Evolutionary conservation across 1,140 invertebrate genomes (phyloP), one percentile per base, ranked within the genome.

Genomic region (Venustaconcha ellipsiformis): DNA sequence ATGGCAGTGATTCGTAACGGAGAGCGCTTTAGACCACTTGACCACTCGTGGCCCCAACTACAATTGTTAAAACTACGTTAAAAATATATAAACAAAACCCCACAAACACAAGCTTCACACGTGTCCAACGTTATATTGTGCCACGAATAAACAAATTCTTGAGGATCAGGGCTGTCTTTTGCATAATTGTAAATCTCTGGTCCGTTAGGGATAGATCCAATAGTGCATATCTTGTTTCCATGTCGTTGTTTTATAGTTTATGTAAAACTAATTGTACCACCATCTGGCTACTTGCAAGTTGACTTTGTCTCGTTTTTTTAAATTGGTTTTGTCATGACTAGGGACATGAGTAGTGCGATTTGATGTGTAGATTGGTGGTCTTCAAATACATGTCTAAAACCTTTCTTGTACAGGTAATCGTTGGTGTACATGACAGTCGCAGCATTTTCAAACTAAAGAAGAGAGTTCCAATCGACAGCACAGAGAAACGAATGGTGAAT

Each of bases 391-490:
- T 57, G 57, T 37, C 62, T 14, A 62, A 55, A 14, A 11, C 58
- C 65, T 18, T 63, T n/a, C 67, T 72, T 37, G 56, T 64, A 17
- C 72, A 88, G 86, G 84, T 87, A 12, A 81, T 88, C 14, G 84
- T 87, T 17, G 86, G 87, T 26, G 85, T 88, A 13, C 86, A 88
- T 67, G 86, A 88, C 84, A 86, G 84, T 68, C 74, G 85, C 65
- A 88, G 86, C 68, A 85, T 85, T 64, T 86, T 84, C 70, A 81
- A 83, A 78, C 69, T 88, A 14, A 88, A 88, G 76, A 85, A 84
- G 57, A 80, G 80, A 73, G 83, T 88, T 5, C 87, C 87, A 0
- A 84, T 88, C 8, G 87, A 88, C 74, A 84, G 83, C 66, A 88
- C 86, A 6, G 74, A 84, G 64, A 87, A 81, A 67, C 72, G 87